Base-by-base conservation (phyloP, 2,888 invertebrate species). In the Magallana nippona region DNA sequence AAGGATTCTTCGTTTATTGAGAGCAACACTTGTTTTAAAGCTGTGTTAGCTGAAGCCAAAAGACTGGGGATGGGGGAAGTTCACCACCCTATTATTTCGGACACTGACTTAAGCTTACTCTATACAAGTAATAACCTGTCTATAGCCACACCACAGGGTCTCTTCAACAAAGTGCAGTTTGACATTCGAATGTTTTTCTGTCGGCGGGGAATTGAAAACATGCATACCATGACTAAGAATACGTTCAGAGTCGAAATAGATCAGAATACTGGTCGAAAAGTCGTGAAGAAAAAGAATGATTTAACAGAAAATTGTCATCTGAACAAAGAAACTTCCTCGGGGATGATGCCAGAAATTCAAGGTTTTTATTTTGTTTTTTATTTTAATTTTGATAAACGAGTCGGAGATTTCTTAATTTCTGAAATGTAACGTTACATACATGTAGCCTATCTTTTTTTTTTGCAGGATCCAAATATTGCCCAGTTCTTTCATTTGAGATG, bases 181-280 rank as follows among this genome's bases (percentile, higher is more conserved):
- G 86, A 85, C 79, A 87, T 86, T 19, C 55, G 85, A 44, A 78
- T 87, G 81, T 84, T 81, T 79, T 84, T 85, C 58, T 86, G 84
- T 81, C 79, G 83, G 19, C 77, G 84, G 60, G 85, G 85, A 10
- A 60, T 22, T n/a, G 83, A 87, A 79, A 84, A 85, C 71, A 83
- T 86, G 83, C 79, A 82, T 19, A 17, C 58, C 1, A 83, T 85
- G 84, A 85, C 79, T 1, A 87, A 83, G 27, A 58, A 32, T 1
- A 86, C 83, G 1, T 86, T 86, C 78, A 71, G 27, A 58, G 78
- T 81, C 8, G 81, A 32, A 13, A 79, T n/a, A 17, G 81, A 84
- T 60, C 44, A 62, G n/a, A 62, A 82, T 32, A 79, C 79, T 11
- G 82, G 84, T 17, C 27, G 44, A 10, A 84, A 82, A 58, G 60